Evolutionary conservation across 2,888 invertebrate genomes (phyloP), one percentile per base, ranked within the genome.

Genomic region (Heliconius erato): DNA sequence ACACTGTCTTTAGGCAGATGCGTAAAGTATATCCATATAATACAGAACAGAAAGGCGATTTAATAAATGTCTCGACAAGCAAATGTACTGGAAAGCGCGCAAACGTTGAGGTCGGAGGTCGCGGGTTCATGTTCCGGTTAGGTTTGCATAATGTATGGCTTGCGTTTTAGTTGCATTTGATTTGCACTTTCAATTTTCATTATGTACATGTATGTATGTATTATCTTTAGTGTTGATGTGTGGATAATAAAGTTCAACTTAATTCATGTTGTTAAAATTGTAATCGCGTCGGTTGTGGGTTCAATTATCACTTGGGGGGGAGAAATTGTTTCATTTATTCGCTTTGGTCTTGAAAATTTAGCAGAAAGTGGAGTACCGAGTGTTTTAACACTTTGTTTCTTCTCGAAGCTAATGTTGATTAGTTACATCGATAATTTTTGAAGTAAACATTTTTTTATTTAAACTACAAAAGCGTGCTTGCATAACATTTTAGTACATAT

Each of bases 401-500:
- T 68, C 67, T 68, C 35, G 23, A 68, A 32, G 68, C 26, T 65
- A 26, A 65, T 26, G 49, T 54, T 54, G 54, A 54, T 54, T 7
- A 54, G 54, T 54, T 23, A 19, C 54, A 28, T 67, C 6, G 19
- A 67, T 67, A 67, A 67, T 28, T 28, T 26, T 67, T 67, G n/a
- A 67, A 67, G 26, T 14, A 67, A 28, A 44, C 26, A 49, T 9
- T 49, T 54, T 74, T 0, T 63, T 63, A n/a, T 63, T 54, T 54
- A 9, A 54, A 54, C 54, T 54, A 54, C 19, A 2, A 49, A 49
- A 72, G 49, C 71, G n/a, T 74, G 74, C 4, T 74, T 16, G 11
- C 80, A 81, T 85, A 83, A 85, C 40, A 83, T 87, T 88, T 86
- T 88, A 67, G 28, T 67, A 67, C 67, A 28, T 68, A 9, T 32